These are phyloP conservation scores for Drosophila miranda DNA, from an alignment of 1,140 invertebrate species.

Conservation along the genomic window DNA sequence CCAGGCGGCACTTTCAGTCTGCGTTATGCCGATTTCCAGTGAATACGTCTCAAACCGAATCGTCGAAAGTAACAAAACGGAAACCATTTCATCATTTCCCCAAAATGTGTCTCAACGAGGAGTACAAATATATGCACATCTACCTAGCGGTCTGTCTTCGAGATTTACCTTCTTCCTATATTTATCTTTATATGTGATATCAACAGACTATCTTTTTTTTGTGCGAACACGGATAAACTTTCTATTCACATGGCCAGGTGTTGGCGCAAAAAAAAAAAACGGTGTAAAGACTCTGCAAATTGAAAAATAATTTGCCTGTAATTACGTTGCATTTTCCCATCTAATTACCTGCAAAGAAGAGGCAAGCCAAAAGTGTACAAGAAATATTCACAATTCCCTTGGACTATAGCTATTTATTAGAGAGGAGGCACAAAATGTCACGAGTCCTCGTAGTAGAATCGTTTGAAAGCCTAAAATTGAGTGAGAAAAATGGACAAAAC, in stretches of 20 bases:
- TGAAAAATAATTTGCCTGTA: slow-evolving; percentile 78
- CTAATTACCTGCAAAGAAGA: slow-evolving; percentile 61
- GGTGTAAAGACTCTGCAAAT: slow-evolving; percentile 57
- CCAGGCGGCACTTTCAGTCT: slow-evolving; percentile 57
- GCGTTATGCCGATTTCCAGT: slow-evolving; percentile 57
- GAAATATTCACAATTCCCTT: slow-evolving; percentile 38
- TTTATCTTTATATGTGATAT: slow-evolving; percentile 8
- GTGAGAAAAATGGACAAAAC: not conserved
- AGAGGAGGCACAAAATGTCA: no score
- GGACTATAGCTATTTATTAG: slow-evolving; percentile 19
- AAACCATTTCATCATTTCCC: slow-evolving; percentile 10
- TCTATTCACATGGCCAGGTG: slow-evolving; percentile 71
- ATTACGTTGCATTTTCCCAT: slow-evolving; percentile 78
- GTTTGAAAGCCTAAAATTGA: no score
- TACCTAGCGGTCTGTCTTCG: slow-evolving; percentile 68
- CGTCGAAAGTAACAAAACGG: slow-evolving; percentile 4
- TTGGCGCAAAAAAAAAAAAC: slow-evolving; percentile 27
- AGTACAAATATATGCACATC: slow-evolving; percentile 76
- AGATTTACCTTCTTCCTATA: slow-evolving; percentile 32
- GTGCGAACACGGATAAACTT: slow-evolving; percentile 57
- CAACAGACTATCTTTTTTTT: slow-evolving; percentile 43
- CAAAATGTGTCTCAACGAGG: slow-evolving; percentile 76
- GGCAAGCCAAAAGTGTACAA: slow-evolving; percentile 11
- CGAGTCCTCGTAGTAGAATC: no score
- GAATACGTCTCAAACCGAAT: slow-evolving; percentile 49